Base-by-base conservation (phyloP, 2,113 vertebrate species). In the Marcusenius ussheri region DNA sequence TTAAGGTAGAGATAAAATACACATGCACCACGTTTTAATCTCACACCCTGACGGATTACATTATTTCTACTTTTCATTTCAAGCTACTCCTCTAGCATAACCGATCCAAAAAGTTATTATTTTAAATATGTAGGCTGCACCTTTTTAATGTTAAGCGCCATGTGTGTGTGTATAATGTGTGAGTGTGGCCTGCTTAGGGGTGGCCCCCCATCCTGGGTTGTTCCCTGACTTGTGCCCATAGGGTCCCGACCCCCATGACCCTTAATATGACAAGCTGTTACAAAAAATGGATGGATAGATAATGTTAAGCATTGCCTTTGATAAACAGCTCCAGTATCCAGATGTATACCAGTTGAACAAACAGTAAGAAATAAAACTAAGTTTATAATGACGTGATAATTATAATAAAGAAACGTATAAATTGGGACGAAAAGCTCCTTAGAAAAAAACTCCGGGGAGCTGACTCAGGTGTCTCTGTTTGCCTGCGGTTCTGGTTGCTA, bases 1-100 rank as follows among this genome's bases (percentile, higher is more conserved):
- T 92, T 93, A 90, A 84, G 66, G n/a, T 47, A 35, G 42, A 19
- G 1, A 5, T 80, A 42, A 80, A 19, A 19, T 42, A 39, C 35
- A 80, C 24, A 24, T 35, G 24, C 46, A 87, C 9, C 49, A 89
- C 3, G 27, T 83, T 51, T 50, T 27, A 62, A 77, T 31, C 70
- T 35, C 70, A 31, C 3, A 13, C 1, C 31, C 27, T 17, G 74
- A 42, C 1, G 0, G 17, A 77, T 39, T 77, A 19, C 1, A 39
- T 77, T n/a, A 39, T 31, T 70, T 11, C 62, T 31, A 70, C n/a
- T 31, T 70, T n/a, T 31, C 10, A 70, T 70, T 70, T 70, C n/a
- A 70, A 70, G 62, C 9, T 27, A 66, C 27, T 31, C 58, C 58
- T 66, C 9, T 27, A 66, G 0, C n/a, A 70, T 13, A 31, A 70